Base-by-base conservation (phyloP, 2,113 vertebrate genomes). In the Porphyrio hochstetteri region DNA sequence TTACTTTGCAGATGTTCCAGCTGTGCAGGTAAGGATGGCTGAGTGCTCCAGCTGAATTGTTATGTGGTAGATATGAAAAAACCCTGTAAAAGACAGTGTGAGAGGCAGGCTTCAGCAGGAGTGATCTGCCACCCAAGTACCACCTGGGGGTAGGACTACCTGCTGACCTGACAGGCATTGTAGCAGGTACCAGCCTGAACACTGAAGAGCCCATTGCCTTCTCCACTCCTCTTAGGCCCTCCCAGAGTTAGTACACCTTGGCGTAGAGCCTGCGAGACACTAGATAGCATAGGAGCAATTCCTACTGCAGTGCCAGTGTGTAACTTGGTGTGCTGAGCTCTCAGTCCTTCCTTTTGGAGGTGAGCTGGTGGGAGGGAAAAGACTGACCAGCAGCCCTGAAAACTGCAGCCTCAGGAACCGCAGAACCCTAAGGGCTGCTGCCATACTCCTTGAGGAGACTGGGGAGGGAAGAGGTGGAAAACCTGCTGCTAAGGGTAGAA, bases 231-330 rank as follows among this genome's bases (percentile, higher is more conserved):
- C 9, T 46, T 28, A 3, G 1, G 9, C 36, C 13, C 27, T 20
- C 19, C 18, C 17, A 5, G 16, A 23, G 56, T 46, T 53, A n/a
- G 48, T 10, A 28, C 16, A 42, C 11, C 28, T 13, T 25, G 15
- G 52, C 3, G 5, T 12, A 23, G 35, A 60, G 55, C 65, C 38
- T 27, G 28, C 16, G 27, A 52, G 23, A 35, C 20, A 55, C 7
- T 5, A 20, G 29, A 8, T 8, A 33, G 11, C 35, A 6, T 0
- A 46, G 33, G 25, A 75, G 57, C 61, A 40, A 16, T 36, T 67
- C 72, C 77, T 67, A 0, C 72, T 27, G 28, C 10, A 19, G 21
- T 35, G 27, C 67, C 35, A 7, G 59, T 0, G 0, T n/a, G 25
- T 40, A 27, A 35, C 13, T 70, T 8, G 0, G 11, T 3, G 20